Evolutionary conservation across 2,888 invertebrate species (phyloP), one percentile per base, ranked within the genome.

Genomic region (Crematogaster levior): DNA sequence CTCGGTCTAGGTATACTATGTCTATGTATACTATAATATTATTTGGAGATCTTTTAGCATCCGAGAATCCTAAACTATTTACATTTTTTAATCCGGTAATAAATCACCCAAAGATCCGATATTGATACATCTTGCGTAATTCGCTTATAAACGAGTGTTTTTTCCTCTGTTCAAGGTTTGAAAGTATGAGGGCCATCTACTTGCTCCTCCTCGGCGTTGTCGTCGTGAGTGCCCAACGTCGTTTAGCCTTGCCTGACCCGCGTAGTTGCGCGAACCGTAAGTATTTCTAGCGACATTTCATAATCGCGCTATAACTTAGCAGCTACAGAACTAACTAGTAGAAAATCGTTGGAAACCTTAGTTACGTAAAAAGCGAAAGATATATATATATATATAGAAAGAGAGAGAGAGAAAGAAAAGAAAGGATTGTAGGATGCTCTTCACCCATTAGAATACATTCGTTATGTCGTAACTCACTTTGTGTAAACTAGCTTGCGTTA

Each of bases 231-330:
- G 98, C 97, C 82, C 98, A 98, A 95, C 96, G 98, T 91, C 96
- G 98, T 88, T 95, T 98, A 85, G 98, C 98, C 40, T 95, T 98
- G 88, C 98, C 98, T 75, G 98, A 98, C 95, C 98, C 98, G 56
- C 96, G 97, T 94, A 98, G 98, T 95, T 98, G 98, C 95, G 96
- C 97, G 84, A 98, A 98, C 95, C 96, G 98, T 98, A 96, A 96
- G 97, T 97, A 60, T 37, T 21, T 77, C 12, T 37, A 51, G n/a
- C 12, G 30, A 72, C 30, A 79, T 81, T 84, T 84, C 58, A 40
- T 30, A 81, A 72, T 34, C 43, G 21, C n/a, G 1, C 24, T 56
- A 18, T 30, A 24, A 60, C 37, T 40, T 21, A 12, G n/a, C 18
- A 15, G 6, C 21, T 43, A 48, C n/a, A 12, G 24, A 24, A n/a